Evolutionary conservation across 2,797 vertebrate species (phyloP).

Genomic region (Lophotriccus pileatus): DNA sequence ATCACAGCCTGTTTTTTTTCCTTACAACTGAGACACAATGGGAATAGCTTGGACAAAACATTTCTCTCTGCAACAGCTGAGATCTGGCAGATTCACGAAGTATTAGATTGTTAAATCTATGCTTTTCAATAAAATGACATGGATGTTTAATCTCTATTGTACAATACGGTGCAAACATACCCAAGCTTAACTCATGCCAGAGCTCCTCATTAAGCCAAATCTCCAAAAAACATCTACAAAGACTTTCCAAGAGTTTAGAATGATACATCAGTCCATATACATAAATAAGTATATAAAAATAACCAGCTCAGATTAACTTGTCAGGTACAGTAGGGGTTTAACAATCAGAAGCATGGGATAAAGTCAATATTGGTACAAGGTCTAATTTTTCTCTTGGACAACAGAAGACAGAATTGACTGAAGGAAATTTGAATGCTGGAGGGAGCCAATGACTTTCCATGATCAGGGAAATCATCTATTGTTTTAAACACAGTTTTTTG

Average conservation of each 20-base stretch:
- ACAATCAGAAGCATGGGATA: neutral
- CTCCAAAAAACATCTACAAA: neutral
- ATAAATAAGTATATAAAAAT: neutral
- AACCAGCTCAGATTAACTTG: neutral
- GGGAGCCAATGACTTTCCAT: neutral
- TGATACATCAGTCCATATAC: neutral
- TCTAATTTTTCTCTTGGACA: neutral
- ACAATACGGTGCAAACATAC: neutral
- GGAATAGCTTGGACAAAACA: neutral
- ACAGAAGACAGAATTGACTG: neutral
- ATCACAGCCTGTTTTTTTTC: slow-evolving; percentile 76
- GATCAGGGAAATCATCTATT: neutral
- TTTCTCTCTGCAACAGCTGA: slow-evolving; percentile 4
- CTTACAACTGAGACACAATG: slow-evolving; percentile 80
- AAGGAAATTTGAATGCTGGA: neutral
- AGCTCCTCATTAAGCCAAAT: neutral
- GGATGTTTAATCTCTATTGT: neutral
- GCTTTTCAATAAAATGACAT: neutral
- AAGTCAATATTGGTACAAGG: neutral
- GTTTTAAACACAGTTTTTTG: neutral
- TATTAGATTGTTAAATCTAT: neutral
- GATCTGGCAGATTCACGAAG: neutral
- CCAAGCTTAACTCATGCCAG: neutral
- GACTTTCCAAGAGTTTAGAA: neutral
- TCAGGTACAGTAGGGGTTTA: neutral